Evolutionary conservation across 2,113 vertebrate species (phyloP).

Genomic region (Elephas maximus): DNA sequence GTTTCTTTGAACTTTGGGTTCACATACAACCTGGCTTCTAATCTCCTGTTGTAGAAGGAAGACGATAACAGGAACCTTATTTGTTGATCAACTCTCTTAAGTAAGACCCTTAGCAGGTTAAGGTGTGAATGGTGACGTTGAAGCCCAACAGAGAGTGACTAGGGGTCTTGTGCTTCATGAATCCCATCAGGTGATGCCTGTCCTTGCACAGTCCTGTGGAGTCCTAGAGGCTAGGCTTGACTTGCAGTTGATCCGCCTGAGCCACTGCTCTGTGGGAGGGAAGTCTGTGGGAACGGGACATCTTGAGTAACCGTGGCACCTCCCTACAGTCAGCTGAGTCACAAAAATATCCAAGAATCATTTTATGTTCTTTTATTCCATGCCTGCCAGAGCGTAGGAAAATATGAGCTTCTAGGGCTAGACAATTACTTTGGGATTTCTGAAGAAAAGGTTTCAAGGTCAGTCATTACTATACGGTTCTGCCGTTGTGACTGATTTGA

Average conservation of each 20-base stretch:
- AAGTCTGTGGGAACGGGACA: background rate
- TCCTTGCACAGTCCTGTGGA: background rate
- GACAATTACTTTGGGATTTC: constrained; percentile 73
- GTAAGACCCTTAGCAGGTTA: background rate
- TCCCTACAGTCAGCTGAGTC: background rate
- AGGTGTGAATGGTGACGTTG: background rate
- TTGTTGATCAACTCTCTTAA: background rate
- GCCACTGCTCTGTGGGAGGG: background rate
- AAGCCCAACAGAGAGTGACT: background rate
- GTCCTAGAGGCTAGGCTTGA: background rate
- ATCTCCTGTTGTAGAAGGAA: background rate
- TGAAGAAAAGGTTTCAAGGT: constrained; percentile 75
- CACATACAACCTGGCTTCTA: background rate
- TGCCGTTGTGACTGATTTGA: background rate
- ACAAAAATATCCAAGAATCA: background rate
- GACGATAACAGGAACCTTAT: background rate
- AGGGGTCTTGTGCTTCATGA: background rate
- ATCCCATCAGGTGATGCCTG: background rate
- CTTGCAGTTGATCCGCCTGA: background rate
- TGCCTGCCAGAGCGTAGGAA: background rate
- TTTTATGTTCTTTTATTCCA: constrained; percentile 7
- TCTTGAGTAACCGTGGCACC: background rate
- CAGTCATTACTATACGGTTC: constrained; percentile 64
- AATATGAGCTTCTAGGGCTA: constrained; percentile 1
- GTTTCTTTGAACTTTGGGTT: background rate